These are phyloP conservation scores for Papilio xuthus DNA, from an alignment of 1,140 invertebrate species.

Conservation along the genomic window DNA sequence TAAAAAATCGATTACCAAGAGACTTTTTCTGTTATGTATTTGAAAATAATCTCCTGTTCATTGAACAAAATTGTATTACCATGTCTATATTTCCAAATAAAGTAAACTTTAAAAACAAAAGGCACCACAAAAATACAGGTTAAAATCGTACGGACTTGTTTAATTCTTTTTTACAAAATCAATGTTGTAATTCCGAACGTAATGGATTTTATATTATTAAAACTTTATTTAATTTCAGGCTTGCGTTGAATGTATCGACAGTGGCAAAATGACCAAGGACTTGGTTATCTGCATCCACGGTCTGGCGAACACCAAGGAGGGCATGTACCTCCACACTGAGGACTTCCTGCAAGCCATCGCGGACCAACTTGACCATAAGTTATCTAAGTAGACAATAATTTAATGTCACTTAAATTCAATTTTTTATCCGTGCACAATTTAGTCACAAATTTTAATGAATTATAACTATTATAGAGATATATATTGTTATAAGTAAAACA, in stretches of 20 bases:
- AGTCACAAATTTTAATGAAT: neutral
- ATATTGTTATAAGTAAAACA: neutral
- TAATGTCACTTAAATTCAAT: constrained; percentile 8
- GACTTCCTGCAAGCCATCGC: constrained; percentile 93
- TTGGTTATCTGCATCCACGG: constrained; percentile 94
- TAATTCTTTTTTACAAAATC: neutral
- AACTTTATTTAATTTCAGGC: constrained; percentile 75
- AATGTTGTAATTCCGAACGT: no score
- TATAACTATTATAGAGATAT: neutral
- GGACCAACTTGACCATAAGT: constrained; percentile 85
- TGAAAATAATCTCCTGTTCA: neutral
- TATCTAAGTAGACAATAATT: constrained; percentile 62
- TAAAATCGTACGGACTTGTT: no score
- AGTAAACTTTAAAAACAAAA: no score
- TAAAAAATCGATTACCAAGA: neutral
- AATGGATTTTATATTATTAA: constrained; percentile 15
- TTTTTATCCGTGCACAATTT: neutral
- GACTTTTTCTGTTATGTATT: neutral
- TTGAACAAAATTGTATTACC: no score
- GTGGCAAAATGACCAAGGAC: constrained; percentile 96
- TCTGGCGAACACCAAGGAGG: constrained; percentile 87
- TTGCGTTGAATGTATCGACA: constrained; percentile 93
- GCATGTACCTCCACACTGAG: constrained; percentile 92
- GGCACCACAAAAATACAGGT: no score
- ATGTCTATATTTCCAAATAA: no score